These are phyloP conservation scores for Ditylenchus dipsaci DNA, from an alignment of 1,140 invertebrate species.

Conservation along the genomic window DNA sequence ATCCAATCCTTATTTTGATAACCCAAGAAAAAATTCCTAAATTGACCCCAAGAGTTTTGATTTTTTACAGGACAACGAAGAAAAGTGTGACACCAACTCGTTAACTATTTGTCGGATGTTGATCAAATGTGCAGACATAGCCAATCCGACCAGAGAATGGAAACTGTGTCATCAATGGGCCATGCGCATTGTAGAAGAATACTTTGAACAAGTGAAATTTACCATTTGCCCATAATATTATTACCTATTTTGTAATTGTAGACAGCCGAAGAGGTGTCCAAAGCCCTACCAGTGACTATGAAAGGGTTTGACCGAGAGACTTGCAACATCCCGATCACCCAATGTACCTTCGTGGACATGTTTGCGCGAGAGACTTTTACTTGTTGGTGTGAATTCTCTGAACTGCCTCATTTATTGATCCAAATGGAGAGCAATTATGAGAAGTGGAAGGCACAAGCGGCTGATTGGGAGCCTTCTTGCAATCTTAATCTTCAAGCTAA, in stretches of 20 bases:
- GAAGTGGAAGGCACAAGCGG: conserved; percentile 41
- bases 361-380: conserved; percentile 56
- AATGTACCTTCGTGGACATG: conserved; percentile 53
- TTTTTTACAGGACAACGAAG: conserved; percentile 36
- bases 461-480: conserved; percentile 37
- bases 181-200: conserved; percentile 55
- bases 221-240: neutral
- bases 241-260: conserved; percentile 10
- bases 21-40: too few species aligned
- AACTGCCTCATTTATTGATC: conserved; percentile 43
- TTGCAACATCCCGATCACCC: conserved; percentile 56
- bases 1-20: too few species aligned
- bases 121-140: conserved; percentile 57
- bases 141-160: conserved; percentile 55
- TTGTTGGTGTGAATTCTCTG: conserved; percentile 55
- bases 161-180: conserved; percentile 55
- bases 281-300: conserved; percentile 55
- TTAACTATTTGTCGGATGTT: conserved; percentile 57
- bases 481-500: too few species aligned
- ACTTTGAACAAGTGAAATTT: conserved; percentile 53
- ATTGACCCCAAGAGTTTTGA: too few species aligned
- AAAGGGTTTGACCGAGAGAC: conserved; percentile 56
- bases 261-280: conserved; percentile 54
- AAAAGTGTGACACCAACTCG: conserved; percentile 51
- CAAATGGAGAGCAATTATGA: conserved; percentile 52